Base-by-base conservation (phyloP, 2,888 invertebrate genomes). In the Cheilosia variabilis region DNA sequence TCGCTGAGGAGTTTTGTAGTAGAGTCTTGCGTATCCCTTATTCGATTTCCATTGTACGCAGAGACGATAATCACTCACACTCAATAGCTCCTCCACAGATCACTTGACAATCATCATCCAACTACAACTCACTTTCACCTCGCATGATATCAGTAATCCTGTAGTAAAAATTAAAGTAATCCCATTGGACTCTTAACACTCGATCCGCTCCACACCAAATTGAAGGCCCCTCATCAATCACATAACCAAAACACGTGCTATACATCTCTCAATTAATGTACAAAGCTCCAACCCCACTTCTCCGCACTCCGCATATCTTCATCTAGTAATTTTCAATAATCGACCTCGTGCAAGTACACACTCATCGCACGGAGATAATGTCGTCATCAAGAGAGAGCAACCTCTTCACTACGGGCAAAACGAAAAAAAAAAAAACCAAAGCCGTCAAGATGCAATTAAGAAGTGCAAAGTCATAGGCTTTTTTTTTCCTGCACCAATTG, bases 361-460 rank as follows among this genome's bases (percentile, higher is more conserved):
- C 43, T 47, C 31, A 9, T 3, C 15, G 17, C 47, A 50, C 5
- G 19, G 3, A 19, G 17, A 22, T 5, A 43, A 45, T 47, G 27
- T 55, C 63, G 19, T 63, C 63, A 47, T 10, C 63, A 50, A 10
- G 7, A 27, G 43, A 63, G 19, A 34, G 15, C 19, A 45, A 17
- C 45, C 24, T 69, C 45, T 47, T 34, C n/a, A 45, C 9, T 34
- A n/a, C n/a, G 4, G 9, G 60, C 5, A n/a, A 27, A 27, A 24
- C 0, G 17, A 15, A 27, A 27, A 34, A 22, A 45, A 45, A 41
- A 45, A 62, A 27, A 41, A 31, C 31, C 19, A 10, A 60, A 52
- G 53, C 73, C 73, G 13, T 53, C 53, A 50, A 62, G 62, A 62
- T 73, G 62, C 63, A 73, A 53, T 73, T 53, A 62, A 73, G 27